Evolutionary conservation across 2,797 vertebrate genomes (phyloP), one percentile per base, ranked within the genome.

Genomic region (Pangasius djambal): DNA sequence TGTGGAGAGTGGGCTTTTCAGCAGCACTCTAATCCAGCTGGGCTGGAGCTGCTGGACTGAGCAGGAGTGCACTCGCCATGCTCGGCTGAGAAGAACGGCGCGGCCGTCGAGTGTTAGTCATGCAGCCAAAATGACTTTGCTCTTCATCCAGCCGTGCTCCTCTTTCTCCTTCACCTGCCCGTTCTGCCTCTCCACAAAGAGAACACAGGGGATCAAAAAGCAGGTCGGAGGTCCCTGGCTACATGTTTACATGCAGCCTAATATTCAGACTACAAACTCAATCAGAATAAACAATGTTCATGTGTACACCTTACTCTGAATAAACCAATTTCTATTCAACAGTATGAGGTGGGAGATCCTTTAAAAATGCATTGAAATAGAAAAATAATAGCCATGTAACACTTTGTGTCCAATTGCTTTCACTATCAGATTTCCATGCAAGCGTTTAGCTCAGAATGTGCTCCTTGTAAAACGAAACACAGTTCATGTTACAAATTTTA

Each of bases 1-100:
- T 1, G 82, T 87, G 88, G 84, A 89, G 74, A 88, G 89, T 85
- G 88, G 59, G 90, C 57, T 87, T 87, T 89, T 89, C 83, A 59
- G 78, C 31, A 57, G 78, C 40, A 18, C 48, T 75, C 18, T 88
- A 91, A 89, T 90, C 90, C 91, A 90, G 84, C 78, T 87, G 79
- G 65, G 81, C 77, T 75, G 86, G 88, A 90, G 83, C 78, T 78
- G 78, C 34, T 44, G 74, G 83, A 86, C 65, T 75, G 90, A 86
- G 90, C 90, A 85, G 91, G 91, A 81, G 91, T 88, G 31, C 65
- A 40, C 40, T 83, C 81, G 84, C 72, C 84, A 61, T 5, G n/a
- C 89, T 90, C 84, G 34, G 59, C 84, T 65, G 52, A 81, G 40
- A 75, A 85, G 55, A 85, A 85, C 63, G 72, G 77, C 72, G 48